A percentile compares a stretch with the other conserved stretches of the same genome.
phyloP scores from a whole-genome alignment of 2,797 vertebrate species.

The Clarias laeviceps region DNA sequence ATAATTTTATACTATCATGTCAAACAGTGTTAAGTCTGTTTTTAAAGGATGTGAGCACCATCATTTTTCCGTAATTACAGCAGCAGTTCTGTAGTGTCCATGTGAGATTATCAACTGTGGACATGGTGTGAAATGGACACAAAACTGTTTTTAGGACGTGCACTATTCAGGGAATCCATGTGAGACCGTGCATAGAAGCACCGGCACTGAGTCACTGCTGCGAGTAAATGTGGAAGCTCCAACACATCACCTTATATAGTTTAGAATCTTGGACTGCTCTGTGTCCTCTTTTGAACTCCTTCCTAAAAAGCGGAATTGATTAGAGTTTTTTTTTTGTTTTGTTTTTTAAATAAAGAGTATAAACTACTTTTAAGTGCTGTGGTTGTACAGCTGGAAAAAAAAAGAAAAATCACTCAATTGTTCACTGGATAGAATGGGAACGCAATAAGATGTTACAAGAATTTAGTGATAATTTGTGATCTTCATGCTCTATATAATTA shows the following conservation, averaged over 20 bases:
- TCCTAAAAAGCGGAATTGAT: conserved; percentile 31
- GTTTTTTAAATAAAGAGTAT: not conserved
- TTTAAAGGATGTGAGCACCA: not conserved
- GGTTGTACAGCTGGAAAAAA: not conserved
- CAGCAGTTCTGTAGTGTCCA: not conserved
- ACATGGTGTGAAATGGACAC: not conserved
- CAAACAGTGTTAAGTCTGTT: too few species aligned
- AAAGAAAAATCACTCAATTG: not conserved
- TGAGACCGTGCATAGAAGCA: not conserved
- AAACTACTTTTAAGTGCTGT: not conserved
- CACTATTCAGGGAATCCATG: not conserved
- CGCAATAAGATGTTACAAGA: too few species aligned
- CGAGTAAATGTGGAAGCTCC: not conserved
- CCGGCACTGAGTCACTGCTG: not conserved
- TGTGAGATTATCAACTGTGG: not conserved
- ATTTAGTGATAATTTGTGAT: not conserved
- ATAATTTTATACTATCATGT: not conserved
- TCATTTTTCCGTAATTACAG: not conserved
- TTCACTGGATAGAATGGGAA: not conserved
- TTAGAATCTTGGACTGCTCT: not conserved
- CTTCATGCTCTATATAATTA: not conserved
- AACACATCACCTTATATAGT: conserved; percentile 8
- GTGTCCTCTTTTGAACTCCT: not conserved
- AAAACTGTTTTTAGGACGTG: not conserved
- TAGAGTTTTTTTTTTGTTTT: not conserved